phyloP scores from a whole-genome alignment of 2,797 vertebrate genomes.

The Cottoperca gobio region DNA sequence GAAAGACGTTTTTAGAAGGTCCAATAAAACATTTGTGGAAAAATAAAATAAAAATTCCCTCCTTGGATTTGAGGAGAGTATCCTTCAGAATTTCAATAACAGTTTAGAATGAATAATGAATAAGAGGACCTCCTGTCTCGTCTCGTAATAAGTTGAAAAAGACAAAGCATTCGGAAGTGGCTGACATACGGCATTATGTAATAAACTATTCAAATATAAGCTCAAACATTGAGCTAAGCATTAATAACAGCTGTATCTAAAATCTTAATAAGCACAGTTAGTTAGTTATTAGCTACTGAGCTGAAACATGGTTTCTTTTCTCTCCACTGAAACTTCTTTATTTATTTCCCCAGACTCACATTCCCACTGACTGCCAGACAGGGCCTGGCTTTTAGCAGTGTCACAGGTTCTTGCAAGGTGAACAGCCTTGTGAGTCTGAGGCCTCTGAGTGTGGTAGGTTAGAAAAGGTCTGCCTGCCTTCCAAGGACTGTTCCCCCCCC shows the following conservation, averaged over 20 bases:
- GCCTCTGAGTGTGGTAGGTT: slow-evolving; percentile 50
- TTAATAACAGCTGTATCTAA: not conserved
- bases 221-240: not conserved
- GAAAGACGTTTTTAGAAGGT: not conserved
- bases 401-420: slow-evolving; percentile 50
- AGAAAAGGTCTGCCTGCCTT: slow-evolving; percentile 51
- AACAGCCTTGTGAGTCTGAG: slow-evolving; percentile 43
- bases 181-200: not conserved
- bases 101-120: slow-evolving; percentile 20
- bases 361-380: slow-evolving; percentile 53
- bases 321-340: slow-evolving; percentile 24
- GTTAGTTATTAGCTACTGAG: not conserved
- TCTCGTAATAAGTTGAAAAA: not conserved
- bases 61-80: not conserved
- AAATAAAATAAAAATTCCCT: not conserved
- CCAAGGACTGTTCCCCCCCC: slow-evolving; percentile 58
- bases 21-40: no score
- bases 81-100: not conserved
- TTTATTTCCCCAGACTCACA: slow-evolving; percentile 8
- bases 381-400: slow-evolving; percentile 69
- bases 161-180: not conserved
- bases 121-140: not conserved
- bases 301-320: slow-evolving; percentile 12
- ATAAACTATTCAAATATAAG: not conserved
- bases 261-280: slow-evolving; percentile 2